These are phyloP conservation scores for Drosophila mimica DNA, from an alignment of 2,888 invertebrate genomes.

Conservation along the genomic window DNA sequence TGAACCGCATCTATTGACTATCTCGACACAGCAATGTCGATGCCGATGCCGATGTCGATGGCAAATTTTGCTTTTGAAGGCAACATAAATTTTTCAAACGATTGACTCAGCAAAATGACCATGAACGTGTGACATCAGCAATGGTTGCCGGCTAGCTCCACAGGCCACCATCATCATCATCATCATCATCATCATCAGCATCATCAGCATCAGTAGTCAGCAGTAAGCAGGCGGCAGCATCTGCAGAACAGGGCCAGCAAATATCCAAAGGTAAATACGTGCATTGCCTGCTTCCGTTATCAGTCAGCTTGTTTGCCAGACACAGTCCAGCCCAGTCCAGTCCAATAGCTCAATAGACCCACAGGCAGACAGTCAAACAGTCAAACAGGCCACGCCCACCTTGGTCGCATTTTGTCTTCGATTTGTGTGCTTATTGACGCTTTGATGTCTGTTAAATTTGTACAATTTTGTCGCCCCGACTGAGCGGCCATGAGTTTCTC, in stretches of 20 bases:
- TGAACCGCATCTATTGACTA: slow-evolving; percentile 80
- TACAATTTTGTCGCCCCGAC: slow-evolving; percentile 68
- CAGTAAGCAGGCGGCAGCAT: slow-evolving; percentile 23
- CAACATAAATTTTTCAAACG: slow-evolving; percentile 80
- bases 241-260: slow-evolving; percentile 46
- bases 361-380: slow-evolving; percentile 1
- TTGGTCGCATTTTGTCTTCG: slow-evolving; percentile 26
- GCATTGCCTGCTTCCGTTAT: slow-evolving; percentile 77
- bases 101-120: slow-evolving; percentile 80
- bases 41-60: slow-evolving; percentile 26
- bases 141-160: slow-evolving; percentile 29
- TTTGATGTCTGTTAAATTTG: slow-evolving; percentile 75
- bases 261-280: slow-evolving; percentile 76
- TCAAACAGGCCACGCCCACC: slow-evolving; percentile 40
- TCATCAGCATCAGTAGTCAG: slow-evolving; percentile 25
- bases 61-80: slow-evolving; percentile 79
- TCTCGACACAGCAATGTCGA: slow-evolving; percentile 48
- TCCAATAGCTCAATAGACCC: slow-evolving; percentile 1
- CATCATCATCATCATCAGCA: slow-evolving; percentile 17
- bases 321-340: slow-evolving; percentile 24
- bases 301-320: slow-evolving; percentile 73
- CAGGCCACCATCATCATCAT: slow-evolving; percentile 14
- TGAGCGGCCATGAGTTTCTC: slow-evolving; percentile 28
- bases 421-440: slow-evolving; percentile 74
- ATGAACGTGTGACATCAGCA: slow-evolving; percentile 79